phyloP scores from a whole-genome alignment of 1,140 invertebrate genomes.

The Gryon sp. region DNA sequence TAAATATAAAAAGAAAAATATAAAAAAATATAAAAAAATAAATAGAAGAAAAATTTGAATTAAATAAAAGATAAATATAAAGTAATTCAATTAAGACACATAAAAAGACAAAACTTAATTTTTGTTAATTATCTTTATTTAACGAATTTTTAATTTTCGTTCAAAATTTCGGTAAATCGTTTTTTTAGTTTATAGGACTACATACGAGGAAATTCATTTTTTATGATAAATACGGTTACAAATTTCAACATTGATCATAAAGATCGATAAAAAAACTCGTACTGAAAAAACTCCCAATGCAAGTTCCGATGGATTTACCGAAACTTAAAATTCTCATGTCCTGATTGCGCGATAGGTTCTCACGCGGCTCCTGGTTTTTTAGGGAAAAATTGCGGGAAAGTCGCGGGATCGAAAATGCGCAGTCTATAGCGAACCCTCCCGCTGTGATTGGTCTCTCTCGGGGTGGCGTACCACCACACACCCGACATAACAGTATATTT shows the following conservation, averaged over 20 bases:
- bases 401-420: slow-evolving; percentile 30
- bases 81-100: no score
- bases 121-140: no score
- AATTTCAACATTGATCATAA: slow-evolving; percentile 20
- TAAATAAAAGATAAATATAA: no score
- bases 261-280: slow-evolving; percentile 21
- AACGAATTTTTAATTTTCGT: no score
- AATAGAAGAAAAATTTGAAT: no score
- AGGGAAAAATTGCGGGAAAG: slow-evolving; percentile 64
- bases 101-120: no score
- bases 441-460: slow-evolving; percentile 30
- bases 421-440: slow-evolving; percentile 38
- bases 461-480: slow-evolving; percentile 40
- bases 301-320: slow-evolving; percentile 37
- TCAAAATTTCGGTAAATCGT: no score
- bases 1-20: no score
- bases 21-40: no score
- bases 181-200: no score
- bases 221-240: slow-evolving; percentile 20
- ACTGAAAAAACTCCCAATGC: no score
- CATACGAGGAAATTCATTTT: no score
- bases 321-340: slow-evolving; percentile 54
- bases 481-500: slow-evolving; percentile 64
- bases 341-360: slow-evolving; percentile 50
- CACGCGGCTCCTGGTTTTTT: slow-evolving; percentile 62